Conservation (phyloP, 1,140 invertebrate species). For the Camponotus floridanus region DNA sequence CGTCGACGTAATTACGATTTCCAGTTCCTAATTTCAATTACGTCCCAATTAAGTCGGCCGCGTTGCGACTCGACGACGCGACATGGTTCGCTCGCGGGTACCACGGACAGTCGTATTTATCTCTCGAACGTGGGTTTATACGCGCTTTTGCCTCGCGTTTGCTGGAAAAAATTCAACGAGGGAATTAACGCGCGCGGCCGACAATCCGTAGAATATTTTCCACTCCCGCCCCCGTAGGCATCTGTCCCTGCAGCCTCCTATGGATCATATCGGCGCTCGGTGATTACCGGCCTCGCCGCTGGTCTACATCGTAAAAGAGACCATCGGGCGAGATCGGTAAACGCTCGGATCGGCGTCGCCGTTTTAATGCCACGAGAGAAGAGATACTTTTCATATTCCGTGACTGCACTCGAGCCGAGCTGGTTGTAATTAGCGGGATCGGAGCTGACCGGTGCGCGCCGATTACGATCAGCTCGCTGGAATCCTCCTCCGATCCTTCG, state of each 20-base stretch:
- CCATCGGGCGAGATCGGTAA: slow-evolving; percentile 56
- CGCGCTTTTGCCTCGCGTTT: slow-evolving; percentile 10
- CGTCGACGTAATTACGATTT: slow-evolving; percentile 54
- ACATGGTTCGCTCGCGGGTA: not conserved
- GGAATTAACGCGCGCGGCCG: slow-evolving; percentile 47
- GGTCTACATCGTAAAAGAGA: slow-evolving; percentile 63
- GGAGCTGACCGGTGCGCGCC: slow-evolving; percentile 47
- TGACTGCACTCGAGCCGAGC: slow-evolving; percentile 25
- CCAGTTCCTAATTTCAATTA: slow-evolving; percentile 59
- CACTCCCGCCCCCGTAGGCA: not conserved
- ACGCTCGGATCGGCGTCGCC: slow-evolving; percentile 36
- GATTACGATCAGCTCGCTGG: slow-evolving; percentile 60
- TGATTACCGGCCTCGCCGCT: slow-evolving; percentile 51
- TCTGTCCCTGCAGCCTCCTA: not conserved
- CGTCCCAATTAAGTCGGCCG: slow-evolving; percentile 44
- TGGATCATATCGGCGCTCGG: slow-evolving; percentile 56
- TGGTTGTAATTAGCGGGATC: slow-evolving; percentile 66
- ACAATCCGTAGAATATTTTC: slow-evolving; percentile 23
- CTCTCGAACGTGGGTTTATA: slow-evolving; percentile 36
- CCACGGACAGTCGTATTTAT: slow-evolving; percentile 14
- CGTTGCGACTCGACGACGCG: not conserved
- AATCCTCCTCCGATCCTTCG: slow-evolving; percentile 40
- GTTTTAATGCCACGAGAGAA: slow-evolving; percentile 54
- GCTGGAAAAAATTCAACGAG: slow-evolving; percentile 14
- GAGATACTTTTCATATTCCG: slow-evolving; percentile 68